Base-by-base conservation (phyloP, 2,113 vertebrate genomes). In the Opisthocomus hoazin region DNA sequence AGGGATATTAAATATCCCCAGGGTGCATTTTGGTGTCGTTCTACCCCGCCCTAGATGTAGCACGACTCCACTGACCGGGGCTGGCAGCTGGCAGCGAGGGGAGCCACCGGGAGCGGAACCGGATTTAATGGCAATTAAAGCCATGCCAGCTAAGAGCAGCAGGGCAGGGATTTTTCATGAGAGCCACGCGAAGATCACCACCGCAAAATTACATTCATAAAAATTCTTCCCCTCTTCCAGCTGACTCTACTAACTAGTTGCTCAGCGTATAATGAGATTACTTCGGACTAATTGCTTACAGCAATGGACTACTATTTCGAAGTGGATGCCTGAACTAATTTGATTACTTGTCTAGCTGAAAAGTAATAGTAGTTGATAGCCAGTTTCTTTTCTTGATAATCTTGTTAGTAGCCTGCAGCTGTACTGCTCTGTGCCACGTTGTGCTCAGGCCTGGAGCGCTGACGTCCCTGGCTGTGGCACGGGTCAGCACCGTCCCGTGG, bases 321-420 rank as follows among this genome's bases (percentile, higher is more conserved):
- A 92, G 50, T 1, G 11, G 7, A 69, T 60, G 91, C 77, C 91
- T 85, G 89, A 95, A 93, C 87, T 90, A 95, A 97, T 96, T 92
- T 64, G 95, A 97, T 97, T 95, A 84, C 87, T 94, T 90, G 86
- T 95, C 95, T 89, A 73, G 73, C 86, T 84, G 70, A 83, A 94
- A 88, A 96, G 89, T 96, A 94, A 94, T 95, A 94, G 94, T 41
- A 87, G 82, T 89, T 94, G 48, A 89, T 87, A 94, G 80, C 75
- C 89, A 81, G 87, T 75, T 90, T 90, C 82, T 84, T 87, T 82
- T 54, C 84, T 61, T 43, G 84, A 87, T 96, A 96, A 97, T 96
- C 89, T 83, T 82, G 89, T 96, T 92, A 93, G 86, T 26, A 71
- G 84, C 79, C 90, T 84, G 82, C 88, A 91, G 94, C 90, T 84